Conservation (phyloP, 1,140 invertebrate genomes). For the Bactericera cockerelli region DNA sequence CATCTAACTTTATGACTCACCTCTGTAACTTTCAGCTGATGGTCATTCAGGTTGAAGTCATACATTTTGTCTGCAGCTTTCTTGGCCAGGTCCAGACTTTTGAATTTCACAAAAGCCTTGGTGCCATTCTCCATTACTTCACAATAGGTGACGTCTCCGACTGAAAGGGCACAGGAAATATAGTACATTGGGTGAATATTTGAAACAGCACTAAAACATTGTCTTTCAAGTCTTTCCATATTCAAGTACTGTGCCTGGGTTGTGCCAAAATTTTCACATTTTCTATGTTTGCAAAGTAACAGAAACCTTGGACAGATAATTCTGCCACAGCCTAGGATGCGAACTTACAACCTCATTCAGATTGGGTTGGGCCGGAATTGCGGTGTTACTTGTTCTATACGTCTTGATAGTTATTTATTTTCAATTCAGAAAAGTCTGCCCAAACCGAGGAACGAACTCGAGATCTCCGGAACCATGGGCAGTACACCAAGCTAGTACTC, state of each 20-base stretch:
- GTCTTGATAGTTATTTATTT: neutral
- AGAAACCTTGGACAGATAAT: too few species aligned
- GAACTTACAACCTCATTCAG: neutral
- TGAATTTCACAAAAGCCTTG: neutral
- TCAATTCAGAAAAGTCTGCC: too few species aligned
- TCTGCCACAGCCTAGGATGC: neutral
- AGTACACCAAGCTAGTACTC: too few species aligned
- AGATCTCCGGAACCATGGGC: too few species aligned
- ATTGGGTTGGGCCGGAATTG: neutral
- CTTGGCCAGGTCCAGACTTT: neutral
- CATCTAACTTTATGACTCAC: too few species aligned
- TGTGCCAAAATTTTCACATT: neutral
- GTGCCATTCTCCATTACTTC: neutral
- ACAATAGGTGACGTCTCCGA: neutral
- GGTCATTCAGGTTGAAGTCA: neutral
- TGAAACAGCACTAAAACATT: neutral
- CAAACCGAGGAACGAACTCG: too few species aligned
- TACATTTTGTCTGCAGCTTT: neutral
- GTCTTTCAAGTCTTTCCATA: neutral
- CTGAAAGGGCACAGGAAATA: neutral
- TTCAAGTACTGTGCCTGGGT: neutral
- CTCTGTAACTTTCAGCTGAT: neutral
- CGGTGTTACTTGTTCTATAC: neutral
- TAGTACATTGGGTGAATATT: too few species aligned
- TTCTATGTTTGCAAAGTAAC: neutral